These are phyloP conservation scores for Hirtodrosophila trivittata DNA, from an alignment of 2,888 invertebrate genomes.

Conservation along the genomic window DNA sequence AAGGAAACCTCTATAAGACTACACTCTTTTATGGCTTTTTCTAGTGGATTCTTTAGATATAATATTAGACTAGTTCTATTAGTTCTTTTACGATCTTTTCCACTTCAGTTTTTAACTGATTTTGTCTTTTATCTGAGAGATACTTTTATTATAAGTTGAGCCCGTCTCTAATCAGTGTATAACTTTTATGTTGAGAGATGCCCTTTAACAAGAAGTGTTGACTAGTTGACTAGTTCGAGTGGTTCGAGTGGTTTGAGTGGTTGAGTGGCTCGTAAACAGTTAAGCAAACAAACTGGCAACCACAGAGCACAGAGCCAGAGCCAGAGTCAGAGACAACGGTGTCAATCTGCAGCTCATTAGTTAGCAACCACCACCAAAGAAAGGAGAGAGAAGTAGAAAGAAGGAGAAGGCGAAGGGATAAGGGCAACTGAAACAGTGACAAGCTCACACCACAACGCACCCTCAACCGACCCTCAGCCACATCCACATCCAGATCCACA, in stretches of 20 bases:
- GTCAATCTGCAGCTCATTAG: constrained; percentile 74
- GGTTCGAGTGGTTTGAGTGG: constrained; percentile 30
- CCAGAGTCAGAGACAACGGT: constrained; percentile 35
- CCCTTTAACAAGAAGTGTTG: constrained; percentile 24
- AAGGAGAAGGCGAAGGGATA: too few relatives aligned
- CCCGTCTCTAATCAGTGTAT: too few relatives aligned
- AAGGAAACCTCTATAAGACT: too few relatives aligned
- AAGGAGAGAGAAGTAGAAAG: too few relatives aligned
- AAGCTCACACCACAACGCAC: constrained; percentile 21
- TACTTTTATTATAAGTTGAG: too few relatives aligned
- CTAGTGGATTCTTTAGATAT: too few relatives aligned
- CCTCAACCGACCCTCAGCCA: constrained; percentile 19
- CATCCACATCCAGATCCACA: constrained; percentile 1
- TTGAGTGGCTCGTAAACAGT: constrained; percentile 73
- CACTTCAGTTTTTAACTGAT: too few relatives aligned
- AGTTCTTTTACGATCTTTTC: too few relatives aligned
- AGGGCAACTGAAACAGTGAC: constrained; percentile 28
- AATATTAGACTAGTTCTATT: too few relatives aligned
- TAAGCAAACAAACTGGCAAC: constrained; percentile 68
- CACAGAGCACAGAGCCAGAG: constrained; percentile 24
- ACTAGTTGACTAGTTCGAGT: constrained; percentile 18
- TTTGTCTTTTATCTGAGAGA: too few relatives aligned
- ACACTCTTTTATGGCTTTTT: too few relatives aligned
- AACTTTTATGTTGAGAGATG: too few relatives aligned
- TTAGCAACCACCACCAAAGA: constrained; percentile 67